Conservation (phyloP, 2,888 invertebrate species). For the Ophioninae sp. region DNA sequence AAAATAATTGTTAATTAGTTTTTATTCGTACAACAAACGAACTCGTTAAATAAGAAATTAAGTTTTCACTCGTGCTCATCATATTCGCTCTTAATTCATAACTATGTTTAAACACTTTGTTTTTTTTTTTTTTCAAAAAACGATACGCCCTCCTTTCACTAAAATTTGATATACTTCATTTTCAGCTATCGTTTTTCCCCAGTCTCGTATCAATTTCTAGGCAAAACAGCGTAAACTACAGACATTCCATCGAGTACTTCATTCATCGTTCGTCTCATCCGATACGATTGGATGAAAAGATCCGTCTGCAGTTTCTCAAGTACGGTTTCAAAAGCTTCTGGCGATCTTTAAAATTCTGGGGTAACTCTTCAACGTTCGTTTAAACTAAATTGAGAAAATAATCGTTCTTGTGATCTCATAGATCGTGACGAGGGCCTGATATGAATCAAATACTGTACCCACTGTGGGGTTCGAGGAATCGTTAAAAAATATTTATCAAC, state of each 20-base stretch:
- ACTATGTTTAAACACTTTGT: conserved; percentile 17
- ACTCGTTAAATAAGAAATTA: conserved; percentile 14
- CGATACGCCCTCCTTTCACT: conserved; percentile 22
- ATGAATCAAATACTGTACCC: not conserved
- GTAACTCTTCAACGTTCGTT: not conserved
- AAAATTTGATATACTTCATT: conserved; percentile 16
- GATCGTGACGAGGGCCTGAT: not conserved
- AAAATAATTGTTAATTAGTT: conserved; percentile 7
- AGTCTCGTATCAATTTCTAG: conserved; percentile 47
- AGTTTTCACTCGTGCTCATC: conserved; percentile 17
- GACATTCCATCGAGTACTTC: not conserved
- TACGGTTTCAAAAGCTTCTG: not conserved
- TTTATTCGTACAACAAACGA: not conserved
- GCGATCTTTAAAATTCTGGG: not conserved
- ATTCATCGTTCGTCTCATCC: not conserved
- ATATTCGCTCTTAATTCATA: conserved; percentile 23
- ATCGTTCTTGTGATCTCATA: not conserved
- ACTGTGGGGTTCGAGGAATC: not conserved
- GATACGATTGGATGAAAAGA: not conserved
- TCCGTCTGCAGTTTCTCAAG: no score
- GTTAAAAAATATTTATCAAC: conserved; percentile 47
- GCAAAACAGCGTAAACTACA: conserved; percentile 44
- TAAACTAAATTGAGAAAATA: not conserved
- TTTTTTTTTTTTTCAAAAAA: conserved; percentile 1
- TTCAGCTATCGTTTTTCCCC: conserved; percentile 21